phyloP scores from a whole-genome alignment of 2,113 vertebrate species.

The Anhinga rufa region DNA sequence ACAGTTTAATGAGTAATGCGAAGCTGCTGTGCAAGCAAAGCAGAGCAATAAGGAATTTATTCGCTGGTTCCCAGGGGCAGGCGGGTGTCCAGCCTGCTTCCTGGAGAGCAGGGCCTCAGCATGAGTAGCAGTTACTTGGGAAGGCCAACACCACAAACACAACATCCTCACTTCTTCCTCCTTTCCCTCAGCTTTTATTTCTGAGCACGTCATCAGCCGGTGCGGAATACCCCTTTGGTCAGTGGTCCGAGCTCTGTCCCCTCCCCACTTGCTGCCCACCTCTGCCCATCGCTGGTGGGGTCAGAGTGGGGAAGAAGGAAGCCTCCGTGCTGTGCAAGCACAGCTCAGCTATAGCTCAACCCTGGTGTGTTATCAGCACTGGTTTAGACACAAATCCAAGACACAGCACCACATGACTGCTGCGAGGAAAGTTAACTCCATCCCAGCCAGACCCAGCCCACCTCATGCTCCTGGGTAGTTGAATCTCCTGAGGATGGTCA shows the following conservation, averaged over 20 bases:
- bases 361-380: rapidly evolving
- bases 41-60: neutral
- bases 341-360: neutral
- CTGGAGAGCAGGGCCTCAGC: neutral
- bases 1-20: neutral
- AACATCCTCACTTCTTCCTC: neutral
- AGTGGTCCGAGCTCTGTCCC: neutral
- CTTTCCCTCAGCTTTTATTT: neutral
- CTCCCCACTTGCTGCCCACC: neutral
- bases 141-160: neutral
- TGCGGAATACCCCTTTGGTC: neutral
- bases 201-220: neutral
- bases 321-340: neutral
- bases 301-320: neutral
- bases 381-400: neutral
- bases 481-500: rapidly evolving
- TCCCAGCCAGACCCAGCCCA: neutral
- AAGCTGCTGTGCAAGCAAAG: neutral
- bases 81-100: neutral
- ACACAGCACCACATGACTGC: neutral
- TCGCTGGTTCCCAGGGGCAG: neutral
- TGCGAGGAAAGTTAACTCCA: rapidly evolving
- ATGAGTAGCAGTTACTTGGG: neutral
- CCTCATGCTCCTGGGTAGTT: rapidly evolving
- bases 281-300: neutral